Base-by-base conservation (phyloP, 2,113 vertebrate genomes). In the Menidia beryllina region DNA sequence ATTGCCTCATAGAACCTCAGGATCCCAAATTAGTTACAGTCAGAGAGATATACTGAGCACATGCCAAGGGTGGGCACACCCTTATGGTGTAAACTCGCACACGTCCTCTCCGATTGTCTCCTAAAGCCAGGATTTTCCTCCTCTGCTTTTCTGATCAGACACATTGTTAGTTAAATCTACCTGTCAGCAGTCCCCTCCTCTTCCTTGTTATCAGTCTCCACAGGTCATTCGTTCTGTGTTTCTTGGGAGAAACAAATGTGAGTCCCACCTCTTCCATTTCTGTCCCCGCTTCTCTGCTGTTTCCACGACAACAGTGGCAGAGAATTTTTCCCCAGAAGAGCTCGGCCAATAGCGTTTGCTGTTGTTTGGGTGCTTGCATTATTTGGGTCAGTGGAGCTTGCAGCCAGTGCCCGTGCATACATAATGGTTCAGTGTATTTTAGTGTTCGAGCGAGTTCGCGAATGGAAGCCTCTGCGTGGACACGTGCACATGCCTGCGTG, bases 281-380 rank as follows among this genome's bases (percentile, higher is more conserved):
- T 68, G 61, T 69, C 67, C 61, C 47, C 1, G 54, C 79, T 80
- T 83, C 69, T 86, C 87, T 86, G 82, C 90, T 86, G 91, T 93
- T 92, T 92, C 92, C 89, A 92, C 77, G 90, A 91, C 92, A 89
- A 93, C 91, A 91, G 86, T 75, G 90, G 90, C 82, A 87, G 92
- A 90, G 73, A 88, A 88, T 85, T 79, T 83, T 87, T 19, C 79
- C 83, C 72, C 47, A 70, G 61, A 66, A 77, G 64, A 66, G 55
- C 52, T 74, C 78, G 85, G 83, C 92, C 90, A 91, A 87, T 88
- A 59, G 86, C 70, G 45, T 77, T 34, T 62, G 74, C 72, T 58
- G 68, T 85, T 81, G 77, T 79, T 89, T 85, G 78, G 77, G 79
- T 84, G 75, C 51, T 69, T 80, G 63, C 63, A 67, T 77, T 77